Percentiles rank a stretch among this genome's conserved stretches.
Evolutionary conservation across 92 coral and sea anemone species (phyloP).

Genomic region (Ricordea florida): DNA sequence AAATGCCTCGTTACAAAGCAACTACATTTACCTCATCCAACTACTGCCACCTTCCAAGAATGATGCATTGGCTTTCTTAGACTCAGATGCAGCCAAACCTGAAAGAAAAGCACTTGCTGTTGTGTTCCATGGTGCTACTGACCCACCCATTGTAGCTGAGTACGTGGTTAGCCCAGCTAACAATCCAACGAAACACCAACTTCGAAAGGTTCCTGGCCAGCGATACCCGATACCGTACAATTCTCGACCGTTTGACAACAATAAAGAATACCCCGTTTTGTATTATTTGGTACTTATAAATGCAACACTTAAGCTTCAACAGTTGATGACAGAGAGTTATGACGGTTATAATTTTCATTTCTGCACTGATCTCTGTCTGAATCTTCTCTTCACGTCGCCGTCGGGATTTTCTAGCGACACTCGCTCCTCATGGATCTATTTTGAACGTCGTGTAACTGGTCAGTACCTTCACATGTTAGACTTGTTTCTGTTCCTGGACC

Average conservation of each 20-base stretch:
- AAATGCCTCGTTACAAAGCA: slow-evolving; percentile 28
- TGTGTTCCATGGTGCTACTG: slow-evolving; percentile 54
- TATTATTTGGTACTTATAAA: neutral
- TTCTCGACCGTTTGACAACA: slow-evolving; percentile 48
- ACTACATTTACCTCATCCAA: slow-evolving; percentile 53
- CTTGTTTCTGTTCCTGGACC: slow-evolving; percentile 11
- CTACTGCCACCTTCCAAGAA: slow-evolving; percentile 43
- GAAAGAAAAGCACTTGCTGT: slow-evolving; percentile 44
- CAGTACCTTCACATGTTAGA: neutral
- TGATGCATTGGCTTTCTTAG: slow-evolving; percentile 31
- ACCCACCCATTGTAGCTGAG: slow-evolving; percentile 55
- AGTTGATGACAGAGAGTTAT: slow-evolving; percentile 58
- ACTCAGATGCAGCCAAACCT: slow-evolving; percentile 41
- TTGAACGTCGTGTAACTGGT: neutral
- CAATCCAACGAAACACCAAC: slow-evolving; percentile 37
- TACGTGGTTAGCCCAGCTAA: slow-evolving; percentile 40
- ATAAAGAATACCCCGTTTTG: neutral
- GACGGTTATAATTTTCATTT: slow-evolving; percentile 40
- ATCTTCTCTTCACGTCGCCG: slow-evolving; percentile 27
- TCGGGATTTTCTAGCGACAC: slow-evolving; percentile 36
- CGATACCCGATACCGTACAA: slow-evolving; percentile 45
- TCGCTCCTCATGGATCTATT: slow-evolving; percentile 24
- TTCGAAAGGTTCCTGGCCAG: slow-evolving; percentile 15
- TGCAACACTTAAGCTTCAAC: slow-evolving; percentile 10
- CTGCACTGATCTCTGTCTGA: slow-evolving; percentile 45